These are phyloP conservation scores for Lepilemur septentrionalis DNA, from an alignment of 2,797 vertebrate species.

Conservation along the genomic window DNA sequence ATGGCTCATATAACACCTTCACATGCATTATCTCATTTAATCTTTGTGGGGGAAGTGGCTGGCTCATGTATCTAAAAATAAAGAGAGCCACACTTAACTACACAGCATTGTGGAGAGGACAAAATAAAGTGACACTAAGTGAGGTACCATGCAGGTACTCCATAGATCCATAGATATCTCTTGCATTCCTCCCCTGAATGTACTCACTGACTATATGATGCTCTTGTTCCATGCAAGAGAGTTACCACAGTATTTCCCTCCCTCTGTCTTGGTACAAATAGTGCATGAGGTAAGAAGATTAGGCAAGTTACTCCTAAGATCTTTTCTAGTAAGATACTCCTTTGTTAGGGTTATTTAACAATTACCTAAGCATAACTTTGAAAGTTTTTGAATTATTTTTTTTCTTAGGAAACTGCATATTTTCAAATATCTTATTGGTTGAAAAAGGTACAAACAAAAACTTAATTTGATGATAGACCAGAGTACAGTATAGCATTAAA, in stretches of 20 bases:
- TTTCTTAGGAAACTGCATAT: not conserved
- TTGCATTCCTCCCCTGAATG: not conserved
- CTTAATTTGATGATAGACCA: not conserved
- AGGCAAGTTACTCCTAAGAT: not conserved
- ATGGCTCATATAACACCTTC: not conserved
- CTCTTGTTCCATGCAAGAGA: not conserved
- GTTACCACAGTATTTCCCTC: not conserved
- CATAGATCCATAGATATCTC: not conserved
- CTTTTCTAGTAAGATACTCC: not conserved
- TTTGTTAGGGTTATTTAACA: not conserved
- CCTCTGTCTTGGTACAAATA: not conserved
- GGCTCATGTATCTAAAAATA: not conserved
- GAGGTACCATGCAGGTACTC: not conserved
- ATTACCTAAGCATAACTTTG: not conserved
- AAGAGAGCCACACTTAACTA: not conserved
- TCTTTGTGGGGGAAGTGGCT: not conserved
- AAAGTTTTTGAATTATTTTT: not conserved
- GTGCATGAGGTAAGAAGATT: not conserved
- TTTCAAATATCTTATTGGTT: not conserved
- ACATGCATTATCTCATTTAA: conserved; percentile 31
- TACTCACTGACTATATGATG: not conserved
- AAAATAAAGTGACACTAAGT: not conserved
- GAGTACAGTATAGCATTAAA: not conserved
- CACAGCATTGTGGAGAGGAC: not conserved
- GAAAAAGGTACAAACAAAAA: not conserved